Percentiles rank a stretch among this genome's conserved stretches.
phyloP scores from a whole-genome alignment of 2,888 invertebrate genomes.

The Cryptophagus acutangulus region DNA sequence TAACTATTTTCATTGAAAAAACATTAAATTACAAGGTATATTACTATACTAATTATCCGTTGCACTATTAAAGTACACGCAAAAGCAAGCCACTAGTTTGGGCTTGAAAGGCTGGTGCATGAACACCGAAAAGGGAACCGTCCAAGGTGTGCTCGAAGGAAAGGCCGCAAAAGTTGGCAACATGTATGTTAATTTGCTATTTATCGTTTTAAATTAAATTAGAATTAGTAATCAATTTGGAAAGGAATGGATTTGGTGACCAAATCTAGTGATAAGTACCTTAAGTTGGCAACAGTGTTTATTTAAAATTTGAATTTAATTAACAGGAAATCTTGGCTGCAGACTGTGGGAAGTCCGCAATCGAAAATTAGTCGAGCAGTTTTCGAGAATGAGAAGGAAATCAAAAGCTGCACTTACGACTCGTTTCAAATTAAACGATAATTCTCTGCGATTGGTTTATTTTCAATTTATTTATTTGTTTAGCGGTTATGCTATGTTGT shows the following conservation, averaged over 20 bases:
- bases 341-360: conserved; percentile 66
- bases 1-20: too few species aligned
- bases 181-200: conserved; percentile 58
- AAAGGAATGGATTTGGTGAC: not conserved
- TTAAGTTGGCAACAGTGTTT: not conserved
- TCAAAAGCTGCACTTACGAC: conserved; percentile 42
- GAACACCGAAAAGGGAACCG: conserved; percentile 64
- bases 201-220: conserved; percentile 12
- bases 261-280: not conserved
- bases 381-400: conserved; percentile 60
- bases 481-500: too few species aligned
- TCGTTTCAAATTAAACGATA: conserved; percentile 25
- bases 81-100: conserved; percentile 58
- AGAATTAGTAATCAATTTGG: conserved; percentile 8
- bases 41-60: conserved; percentile 4
- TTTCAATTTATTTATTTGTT: too few species aligned
- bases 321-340: conserved; percentile 57
- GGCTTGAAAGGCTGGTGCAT: conserved; percentile 68
- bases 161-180: conserved; percentile 53
- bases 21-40: conserved; percentile 4
- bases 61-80: conserved; percentile 55
- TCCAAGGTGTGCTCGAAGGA: conserved; percentile 65
- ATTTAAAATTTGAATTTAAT: conserved; percentile 9
- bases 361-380: conserved; percentile 69
- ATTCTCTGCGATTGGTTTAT: too few species aligned